These are phyloP conservation scores for Psylliodes chrysocephalus DNA, from an alignment of 2,888 invertebrate species.

Conservation along the genomic window DNA sequence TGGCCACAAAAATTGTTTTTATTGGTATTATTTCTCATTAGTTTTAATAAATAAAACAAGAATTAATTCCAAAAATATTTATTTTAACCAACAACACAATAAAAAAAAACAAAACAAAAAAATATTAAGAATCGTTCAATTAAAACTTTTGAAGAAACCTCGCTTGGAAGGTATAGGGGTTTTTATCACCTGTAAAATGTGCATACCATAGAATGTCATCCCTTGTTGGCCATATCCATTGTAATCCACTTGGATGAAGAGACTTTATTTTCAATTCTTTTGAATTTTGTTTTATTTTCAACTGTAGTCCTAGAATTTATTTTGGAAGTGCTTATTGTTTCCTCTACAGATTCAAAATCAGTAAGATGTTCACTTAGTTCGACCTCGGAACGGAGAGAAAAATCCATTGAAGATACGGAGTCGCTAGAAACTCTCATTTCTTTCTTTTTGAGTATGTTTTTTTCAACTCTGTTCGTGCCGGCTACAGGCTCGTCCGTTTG, in stretches of 20 bases:
- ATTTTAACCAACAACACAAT: no score
- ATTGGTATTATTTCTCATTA: no score
- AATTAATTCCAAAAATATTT: no score
- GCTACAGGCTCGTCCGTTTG: slow-evolving; percentile 9
- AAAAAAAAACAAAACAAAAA: no score
- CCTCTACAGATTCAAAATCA: no score
- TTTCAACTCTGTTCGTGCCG: slow-evolving; percentile 5
- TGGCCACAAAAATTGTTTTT: no score
- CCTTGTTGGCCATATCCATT: slow-evolving; percentile 1
- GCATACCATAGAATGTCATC: neutral
- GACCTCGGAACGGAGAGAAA: neutral
- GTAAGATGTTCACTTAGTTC: neutral
- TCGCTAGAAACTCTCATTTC: slow-evolving; percentile 1
- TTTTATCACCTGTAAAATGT: slow-evolving; percentile 16
- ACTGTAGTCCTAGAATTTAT: neutral
- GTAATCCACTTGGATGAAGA: no score
- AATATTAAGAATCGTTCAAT: no score
- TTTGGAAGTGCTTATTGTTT: no score
- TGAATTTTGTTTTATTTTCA: neutral
- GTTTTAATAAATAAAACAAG: no score
- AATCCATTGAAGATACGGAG: neutral
- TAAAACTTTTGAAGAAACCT: slow-evolving; percentile 33
- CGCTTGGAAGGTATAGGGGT: slow-evolving; percentile 26
- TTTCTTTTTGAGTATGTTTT: slow-evolving; percentile 3
- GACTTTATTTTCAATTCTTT: slow-evolving; percentile 27